These are phyloP conservation scores for Drosophila truncata DNA, from an alignment of 1,140 invertebrate species.

Conservation along the genomic window DNA sequence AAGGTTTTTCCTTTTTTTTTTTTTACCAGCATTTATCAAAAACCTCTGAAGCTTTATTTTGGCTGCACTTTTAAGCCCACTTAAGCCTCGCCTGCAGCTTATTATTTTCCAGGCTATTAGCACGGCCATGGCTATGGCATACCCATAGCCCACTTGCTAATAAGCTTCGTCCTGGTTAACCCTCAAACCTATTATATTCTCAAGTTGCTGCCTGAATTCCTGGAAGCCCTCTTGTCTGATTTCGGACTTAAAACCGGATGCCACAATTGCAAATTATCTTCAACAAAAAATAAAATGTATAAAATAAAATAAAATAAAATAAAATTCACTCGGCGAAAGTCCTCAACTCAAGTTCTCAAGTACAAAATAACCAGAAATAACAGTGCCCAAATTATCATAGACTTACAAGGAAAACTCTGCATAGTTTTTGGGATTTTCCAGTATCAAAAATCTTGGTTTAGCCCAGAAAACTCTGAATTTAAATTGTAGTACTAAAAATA, in stretches of 20 bases:
- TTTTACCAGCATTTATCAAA: background rate
- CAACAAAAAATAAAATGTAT: background rate
- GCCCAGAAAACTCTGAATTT: background rate
- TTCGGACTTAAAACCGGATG: background rate
- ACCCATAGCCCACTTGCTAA: background rate
- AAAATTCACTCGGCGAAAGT: background rate
- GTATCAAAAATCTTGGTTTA: background rate
- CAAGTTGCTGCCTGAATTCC: background rate
- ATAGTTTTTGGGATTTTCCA: background rate
- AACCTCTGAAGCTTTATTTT: background rate
- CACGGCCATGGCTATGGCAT: background rate
- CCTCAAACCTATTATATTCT: background rate
- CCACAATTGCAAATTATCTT: background rate
- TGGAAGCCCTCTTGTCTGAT: background rate
- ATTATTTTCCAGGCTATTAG: conserved; percentile 1
- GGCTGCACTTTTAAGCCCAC: background rate
- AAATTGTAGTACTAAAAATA: background rate
- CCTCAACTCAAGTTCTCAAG: background rate
- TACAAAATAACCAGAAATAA: background rate
- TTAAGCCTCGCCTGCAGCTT: background rate
- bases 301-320: background rate
- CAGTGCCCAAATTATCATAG: background rate
- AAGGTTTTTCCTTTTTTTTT: background rate
- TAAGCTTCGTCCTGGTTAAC: background rate
- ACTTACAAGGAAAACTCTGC: background rate